Conservation (phyloP, 2,888 invertebrate species). For the Lacanobia oleracea region DNA sequence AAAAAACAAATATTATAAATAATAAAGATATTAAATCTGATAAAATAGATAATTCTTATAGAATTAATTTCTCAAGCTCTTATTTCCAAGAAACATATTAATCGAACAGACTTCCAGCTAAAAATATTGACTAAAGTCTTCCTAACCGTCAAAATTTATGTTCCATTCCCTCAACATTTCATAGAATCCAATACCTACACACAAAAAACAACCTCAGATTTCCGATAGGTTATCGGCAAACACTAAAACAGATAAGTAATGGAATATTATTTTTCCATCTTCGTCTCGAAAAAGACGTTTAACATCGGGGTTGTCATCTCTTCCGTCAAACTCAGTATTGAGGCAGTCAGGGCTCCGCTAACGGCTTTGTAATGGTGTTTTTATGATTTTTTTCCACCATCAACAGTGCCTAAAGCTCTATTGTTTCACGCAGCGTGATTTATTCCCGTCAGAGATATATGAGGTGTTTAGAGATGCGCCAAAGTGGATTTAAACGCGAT, state of each 20-base stretch:
- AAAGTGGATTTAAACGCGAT: conserved; percentile 57
- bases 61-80: too few relatives aligned
- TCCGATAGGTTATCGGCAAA: conserved; percentile 60
- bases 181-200: background rate
- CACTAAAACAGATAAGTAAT: conserved; percentile 58
- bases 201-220: conserved; percentile 39
- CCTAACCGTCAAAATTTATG: conserved; percentile 20
- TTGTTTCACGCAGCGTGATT: conserved; percentile 79
- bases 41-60: too few relatives aligned
- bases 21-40: too few relatives aligned
- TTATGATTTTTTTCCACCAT: conserved; percentile 76
- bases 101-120: background rate
- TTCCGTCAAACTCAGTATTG: conserved; percentile 54
- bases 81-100: background rate
- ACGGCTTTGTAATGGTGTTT: conserved; percentile 79
- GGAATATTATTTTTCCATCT: conserved; percentile 68
- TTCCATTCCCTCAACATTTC: conserved; percentile 11
- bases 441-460: conserved; percentile 75
- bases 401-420: conserved; percentile 69
- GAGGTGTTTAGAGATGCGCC: conserved; percentile 74
- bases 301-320: conserved; percentile 47
- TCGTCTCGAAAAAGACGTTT: conserved; percentile 60
- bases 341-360: conserved; percentile 71
- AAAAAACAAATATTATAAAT: too few relatives aligned
- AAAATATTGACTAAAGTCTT: background rate